Conservation (phyloP, 2,888 invertebrate species). For the Antitype chi region DNA sequence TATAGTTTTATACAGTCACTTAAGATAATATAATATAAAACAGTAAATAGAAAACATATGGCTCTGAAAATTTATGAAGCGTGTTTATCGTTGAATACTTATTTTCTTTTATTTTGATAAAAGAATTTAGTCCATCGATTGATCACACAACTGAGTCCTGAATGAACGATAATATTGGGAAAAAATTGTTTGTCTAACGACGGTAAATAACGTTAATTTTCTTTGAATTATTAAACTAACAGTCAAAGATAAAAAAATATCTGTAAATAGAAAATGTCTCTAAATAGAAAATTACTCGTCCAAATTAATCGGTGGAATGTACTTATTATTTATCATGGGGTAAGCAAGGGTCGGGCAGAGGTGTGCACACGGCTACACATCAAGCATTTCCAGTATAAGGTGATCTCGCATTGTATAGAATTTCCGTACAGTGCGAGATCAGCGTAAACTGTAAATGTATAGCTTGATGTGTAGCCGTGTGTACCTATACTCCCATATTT, state of each 20-base stretch:
- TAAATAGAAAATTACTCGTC: neutral
- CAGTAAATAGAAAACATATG: slow-evolving; percentile 22
- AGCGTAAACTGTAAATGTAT: too few relatives aligned
- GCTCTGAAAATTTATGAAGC: slow-evolving; percentile 14
- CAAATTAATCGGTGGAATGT: too few relatives aligned
- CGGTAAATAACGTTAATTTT: neutral
- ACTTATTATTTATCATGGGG: too few relatives aligned
- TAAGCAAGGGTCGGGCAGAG: too few relatives aligned
- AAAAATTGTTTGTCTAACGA: neutral
- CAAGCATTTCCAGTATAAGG: too few relatives aligned
- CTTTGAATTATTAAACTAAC: neutral
- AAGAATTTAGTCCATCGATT: slow-evolving; percentile 14
- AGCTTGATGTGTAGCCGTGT: too few relatives aligned
- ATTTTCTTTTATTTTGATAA: neutral
- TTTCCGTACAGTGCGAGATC: too few relatives aligned
- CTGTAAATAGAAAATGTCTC: neutral
- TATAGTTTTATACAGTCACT: slow-evolving; percentile 23
- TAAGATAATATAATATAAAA: slow-evolving; percentile 1
- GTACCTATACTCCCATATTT: too few relatives aligned
- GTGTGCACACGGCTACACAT: too few relatives aligned
- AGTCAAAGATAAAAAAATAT: neutral
- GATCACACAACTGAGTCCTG: neutral
- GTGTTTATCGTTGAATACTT: slow-evolving; percentile 10
- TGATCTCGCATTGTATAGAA: too few relatives aligned
- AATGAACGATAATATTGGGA: neutral